A percentile compares a stretch with the other conserved stretches of the same genome.
Conservation (phyloP, 2,797 vertebrate genomes). For the Parotocinclus haroldoi region DNA sequence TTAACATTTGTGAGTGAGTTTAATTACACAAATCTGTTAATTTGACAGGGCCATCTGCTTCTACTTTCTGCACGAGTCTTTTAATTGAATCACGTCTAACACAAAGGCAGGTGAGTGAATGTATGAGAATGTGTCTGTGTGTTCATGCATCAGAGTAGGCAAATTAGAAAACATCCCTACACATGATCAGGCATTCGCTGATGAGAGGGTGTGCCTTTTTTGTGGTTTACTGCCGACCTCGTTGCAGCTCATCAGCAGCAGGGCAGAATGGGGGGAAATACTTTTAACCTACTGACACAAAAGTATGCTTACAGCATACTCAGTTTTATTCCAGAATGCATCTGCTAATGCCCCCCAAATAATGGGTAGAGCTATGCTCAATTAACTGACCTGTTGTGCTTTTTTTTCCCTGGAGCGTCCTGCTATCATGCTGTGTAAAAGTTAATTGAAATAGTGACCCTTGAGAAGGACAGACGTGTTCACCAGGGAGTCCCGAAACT, state of each 20-base stretch:
- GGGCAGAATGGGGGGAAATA: no score
- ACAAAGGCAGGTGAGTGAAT: no score
- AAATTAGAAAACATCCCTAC: no score
- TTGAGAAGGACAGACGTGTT: slow-evolving; percentile 15
- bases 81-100: no score
- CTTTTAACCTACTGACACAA: background rate
- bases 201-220: no score
- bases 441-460: slow-evolving; percentile 27
- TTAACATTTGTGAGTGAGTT: slow-evolving; percentile 23
- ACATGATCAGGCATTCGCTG: no score
- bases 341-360: slow-evolving; percentile 15
- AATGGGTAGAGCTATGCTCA: slow-evolving; percentile 25
- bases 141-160: no score
- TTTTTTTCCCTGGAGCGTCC: background rate
- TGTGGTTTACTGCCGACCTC: no score
- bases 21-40: slow-evolving; percentile 32
- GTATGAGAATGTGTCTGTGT: no score
- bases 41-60: slow-evolving; percentile 4
- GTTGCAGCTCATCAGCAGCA: no score
- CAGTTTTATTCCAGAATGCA: slow-evolving; percentile 25
- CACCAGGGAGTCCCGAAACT: no score
- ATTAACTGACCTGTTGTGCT: slow-evolving; percentile 25
- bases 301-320: background rate
- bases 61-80: background rate
- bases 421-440: background rate